Base-by-base conservation (phyloP, 2,888 invertebrate genomes). In the Hypercompe scribonia region DNA sequence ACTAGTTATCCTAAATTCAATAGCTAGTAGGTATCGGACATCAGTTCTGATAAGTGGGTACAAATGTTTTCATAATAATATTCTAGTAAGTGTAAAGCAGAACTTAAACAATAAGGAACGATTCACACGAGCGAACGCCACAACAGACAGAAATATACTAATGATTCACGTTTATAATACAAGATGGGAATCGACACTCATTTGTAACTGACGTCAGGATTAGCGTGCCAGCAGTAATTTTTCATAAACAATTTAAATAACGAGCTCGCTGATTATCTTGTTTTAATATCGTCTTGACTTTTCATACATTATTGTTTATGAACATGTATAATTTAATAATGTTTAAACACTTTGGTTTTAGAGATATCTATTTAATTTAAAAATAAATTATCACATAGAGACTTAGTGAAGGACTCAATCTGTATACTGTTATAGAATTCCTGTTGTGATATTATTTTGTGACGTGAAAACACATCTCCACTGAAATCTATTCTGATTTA, bases 241-340 rank as follows among this genome's bases (percentile, higher is more conserved):
- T 72, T 70, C 46, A 66, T 74, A 74, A 74, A 74, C 70, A 74
- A 46, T 68, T 66, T 69, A 69, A 73, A 73, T 67, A 65, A 70
- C 65, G 61, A 63, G 61, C 66, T 58, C 13, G 33, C 61, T 70
- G 70, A 73, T 70, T 65, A 65, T 65, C 42, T 69, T 68, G 65
- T 68, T n/a, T 54, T 67, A 50, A 67, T 33, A n/a, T 50, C 34
- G 50, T 34, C 33, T 64, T 34, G 24, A 34, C 61, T 50, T 70
- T 50, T 65, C 50, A 36, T 28, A 70, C 70, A 70, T 31, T 61
- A 31, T 13, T 28, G 8, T 21, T 10, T 8, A 24, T 8, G 24
- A 24, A 50, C 1, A 50, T 1, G 24, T 24, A 3, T 50, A 50
- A 10, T 24, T 24, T 24, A 24, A 21, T 28, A 58, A 31, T 31